phyloP scores from a whole-genome alignment of 2,888 invertebrate species.

The Diloba caeruleocephala region DNA sequence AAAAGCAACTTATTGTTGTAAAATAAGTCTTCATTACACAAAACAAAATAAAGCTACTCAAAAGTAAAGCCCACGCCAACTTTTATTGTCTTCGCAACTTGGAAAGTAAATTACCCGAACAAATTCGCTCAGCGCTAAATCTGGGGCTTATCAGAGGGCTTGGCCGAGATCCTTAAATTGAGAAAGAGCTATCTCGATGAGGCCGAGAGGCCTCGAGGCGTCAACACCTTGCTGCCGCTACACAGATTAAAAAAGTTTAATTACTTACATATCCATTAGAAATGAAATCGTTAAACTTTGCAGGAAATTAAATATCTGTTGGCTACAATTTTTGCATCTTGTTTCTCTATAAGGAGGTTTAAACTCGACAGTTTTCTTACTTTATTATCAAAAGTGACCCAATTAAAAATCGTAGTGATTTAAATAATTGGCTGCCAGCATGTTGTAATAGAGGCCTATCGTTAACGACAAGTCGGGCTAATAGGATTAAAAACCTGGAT shows the following conservation, averaged over 20 bases:
- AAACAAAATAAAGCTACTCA: conserved; percentile 78
- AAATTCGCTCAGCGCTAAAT: conserved; percentile 87
- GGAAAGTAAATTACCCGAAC: conserved; percentile 86
- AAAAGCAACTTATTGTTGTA: conserved; percentile 62
- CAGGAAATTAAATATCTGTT: conserved; percentile 26
- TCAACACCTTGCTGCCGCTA: conserved; percentile 75
- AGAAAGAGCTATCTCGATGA: conserved; percentile 83
- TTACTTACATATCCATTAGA: conserved; percentile 72
- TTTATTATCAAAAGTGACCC: conserved; percentile 48
- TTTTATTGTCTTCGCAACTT: conserved; percentile 87
- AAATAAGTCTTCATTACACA: conserved; percentile 77
- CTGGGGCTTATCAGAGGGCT: conserved; percentile 83
- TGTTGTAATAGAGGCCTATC: conserved; percentile 57
- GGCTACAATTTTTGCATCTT: conserved; percentile 17
- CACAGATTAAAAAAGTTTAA: conserved; percentile 84
- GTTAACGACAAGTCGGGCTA: conserved; percentile 65
- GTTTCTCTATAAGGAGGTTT: not conserved
- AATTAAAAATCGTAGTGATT: conserved; percentile 55
- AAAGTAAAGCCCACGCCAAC: conserved; percentile 75
- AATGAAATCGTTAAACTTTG: conserved; percentile 42
- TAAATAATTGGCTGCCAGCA: conserved; percentile 49
- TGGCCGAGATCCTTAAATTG: conserved; percentile 81
- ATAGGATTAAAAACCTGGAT: conserved; percentile 71
- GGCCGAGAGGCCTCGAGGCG: conserved; percentile 74
- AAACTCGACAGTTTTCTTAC: conserved; percentile 10